phyloP scores from a whole-genome alignment of 2,113 vertebrate genomes.

The Patagioenas fasciata region DNA sequence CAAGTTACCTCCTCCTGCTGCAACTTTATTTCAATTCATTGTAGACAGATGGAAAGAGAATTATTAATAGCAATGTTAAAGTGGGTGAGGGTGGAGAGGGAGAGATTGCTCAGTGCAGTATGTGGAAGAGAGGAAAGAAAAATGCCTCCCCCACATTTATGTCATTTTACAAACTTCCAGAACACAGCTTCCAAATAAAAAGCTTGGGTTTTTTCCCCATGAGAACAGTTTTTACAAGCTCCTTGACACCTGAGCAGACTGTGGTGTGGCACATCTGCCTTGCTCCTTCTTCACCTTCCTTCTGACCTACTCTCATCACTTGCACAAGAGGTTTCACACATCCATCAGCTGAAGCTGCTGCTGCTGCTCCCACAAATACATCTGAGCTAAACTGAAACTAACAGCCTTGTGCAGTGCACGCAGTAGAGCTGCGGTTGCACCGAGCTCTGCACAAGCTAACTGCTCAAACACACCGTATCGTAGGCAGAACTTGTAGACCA shows the following conservation, averaged over 20 bases:
- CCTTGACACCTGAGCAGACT: not conserved
- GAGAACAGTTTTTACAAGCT: not conserved
- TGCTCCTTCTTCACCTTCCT: not conserved
- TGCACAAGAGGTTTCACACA: constrained; percentile 5
- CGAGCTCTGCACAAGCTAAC: constrained; percentile 47
- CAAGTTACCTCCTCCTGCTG: constrained; percentile 24
- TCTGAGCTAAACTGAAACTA: constrained; percentile 20
- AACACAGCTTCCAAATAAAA: constrained; percentile 28
- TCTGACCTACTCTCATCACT: not conserved
- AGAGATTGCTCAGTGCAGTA: constrained; percentile 47
- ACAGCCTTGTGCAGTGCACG: not conserved
- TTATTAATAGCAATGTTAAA: constrained; percentile 59
- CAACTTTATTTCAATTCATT: constrained; percentile 38
- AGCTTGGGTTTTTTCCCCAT: not conserved
- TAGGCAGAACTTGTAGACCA: constrained; percentile 47
- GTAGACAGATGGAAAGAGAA: constrained; percentile 53
- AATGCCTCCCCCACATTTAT: constrained; percentile 51
- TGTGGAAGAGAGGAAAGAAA: constrained; percentile 54
- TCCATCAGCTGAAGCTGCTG: constrained; percentile 4
- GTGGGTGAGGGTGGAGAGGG: constrained; percentile 42
- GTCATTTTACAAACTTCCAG: constrained; percentile 54
- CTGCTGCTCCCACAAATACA: constrained; percentile 25
- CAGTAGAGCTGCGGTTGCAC: constrained; percentile 9
- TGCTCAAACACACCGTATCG: not conserved
- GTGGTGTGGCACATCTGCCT: not conserved